Evolutionary conservation across 2,888 invertebrate species (phyloP), one percentile per base, ranked within the genome.

Genomic region (Torymus aiolomorphi): DNA sequence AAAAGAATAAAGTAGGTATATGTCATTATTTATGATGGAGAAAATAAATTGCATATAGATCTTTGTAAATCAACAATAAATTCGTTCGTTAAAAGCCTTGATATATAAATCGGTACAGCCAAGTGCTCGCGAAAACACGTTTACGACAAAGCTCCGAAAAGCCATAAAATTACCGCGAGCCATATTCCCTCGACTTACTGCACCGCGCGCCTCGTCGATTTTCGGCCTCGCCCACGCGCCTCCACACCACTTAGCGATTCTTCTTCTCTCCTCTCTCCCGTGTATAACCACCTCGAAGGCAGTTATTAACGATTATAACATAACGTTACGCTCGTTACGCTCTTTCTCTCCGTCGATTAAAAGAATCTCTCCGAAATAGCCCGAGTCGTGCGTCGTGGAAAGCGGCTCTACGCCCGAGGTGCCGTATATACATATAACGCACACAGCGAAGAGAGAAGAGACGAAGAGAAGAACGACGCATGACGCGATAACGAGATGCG

Each of bases 401-500:
- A 10, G 31, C 24, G 2, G 14, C 12, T 24, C 0, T 20, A 1
- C 24, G 67, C 72, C 61, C 42, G 62, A 63, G 65, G 66, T 51
- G 67, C 67, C 24, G 63, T 12, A 62, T 54, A 31, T 52, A 72
- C 24, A 24, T 24, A 24, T 24, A 24, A n/a, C 20, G 20, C 20
- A 20, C 20, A 31, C 4, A 5, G 5, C 3, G 31, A 3, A 3
- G 31, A 31, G 77, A 66, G 59, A 59, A 20, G 52, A 70, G 3
- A 65, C 20, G 57, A 59, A 54, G 18, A 54, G 42, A 54, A 54
- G 54, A 31, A 67, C 51, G 56, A 31, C 49, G 52, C 69, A 62
- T 67, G 73, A 78, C 63, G 78, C 74, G 74, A 74, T 78, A 78
- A 78, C 78, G 52, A 78, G 78, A 73, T 69, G 24, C 70, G 74